These are phyloP conservation scores for Drosophila rubida DNA, from an alignment of 2,888 invertebrate species.

Conservation along the genomic window DNA sequence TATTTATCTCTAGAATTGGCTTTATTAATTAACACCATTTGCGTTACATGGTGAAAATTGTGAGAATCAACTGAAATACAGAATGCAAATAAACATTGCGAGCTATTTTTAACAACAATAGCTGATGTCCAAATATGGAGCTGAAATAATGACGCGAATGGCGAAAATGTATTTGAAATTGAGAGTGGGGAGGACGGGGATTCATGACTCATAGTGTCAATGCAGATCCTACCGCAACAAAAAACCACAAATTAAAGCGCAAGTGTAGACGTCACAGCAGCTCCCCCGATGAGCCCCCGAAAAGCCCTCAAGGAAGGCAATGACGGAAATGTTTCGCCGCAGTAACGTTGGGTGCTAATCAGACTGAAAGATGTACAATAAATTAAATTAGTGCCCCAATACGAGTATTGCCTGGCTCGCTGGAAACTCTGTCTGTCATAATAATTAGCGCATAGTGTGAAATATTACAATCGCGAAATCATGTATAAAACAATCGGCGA, in stretches of 20 bases:
- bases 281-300: constrained; percentile 14
- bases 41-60: constrained; percentile 3
- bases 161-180: constrained; percentile 1
- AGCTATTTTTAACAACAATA: constrained; percentile 22
- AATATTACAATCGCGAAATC: constrained; percentile 20
- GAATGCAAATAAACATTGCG: constrained; percentile 17
- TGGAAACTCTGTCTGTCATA: constrained; percentile 47
- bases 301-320: constrained; percentile 4
- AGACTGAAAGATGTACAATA: constrained; percentile 37
- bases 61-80: neutral
- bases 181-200: neutral
- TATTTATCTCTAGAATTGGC: constrained; percentile 9
- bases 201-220: constrained; percentile 39
- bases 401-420: constrained; percentile 15
- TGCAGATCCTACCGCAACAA: constrained; percentile 62
- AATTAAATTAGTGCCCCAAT: constrained; percentile 54
- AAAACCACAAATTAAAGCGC: constrained; percentile 38
- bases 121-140: neutral
- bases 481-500: constrained; percentile 50
- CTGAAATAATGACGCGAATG: constrained; percentile 9
- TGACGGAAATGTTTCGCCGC: constrained; percentile 59
- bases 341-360: constrained; percentile 50
- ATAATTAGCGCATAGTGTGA: constrained; percentile 62
- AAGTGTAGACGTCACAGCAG: constrained; percentile 49
- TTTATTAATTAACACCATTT: constrained; percentile 29